These are phyloP conservation scores for Garrulus glandarius DNA, from an alignment of 2,797 vertebrate genomes.

Conservation along the genomic window DNA sequence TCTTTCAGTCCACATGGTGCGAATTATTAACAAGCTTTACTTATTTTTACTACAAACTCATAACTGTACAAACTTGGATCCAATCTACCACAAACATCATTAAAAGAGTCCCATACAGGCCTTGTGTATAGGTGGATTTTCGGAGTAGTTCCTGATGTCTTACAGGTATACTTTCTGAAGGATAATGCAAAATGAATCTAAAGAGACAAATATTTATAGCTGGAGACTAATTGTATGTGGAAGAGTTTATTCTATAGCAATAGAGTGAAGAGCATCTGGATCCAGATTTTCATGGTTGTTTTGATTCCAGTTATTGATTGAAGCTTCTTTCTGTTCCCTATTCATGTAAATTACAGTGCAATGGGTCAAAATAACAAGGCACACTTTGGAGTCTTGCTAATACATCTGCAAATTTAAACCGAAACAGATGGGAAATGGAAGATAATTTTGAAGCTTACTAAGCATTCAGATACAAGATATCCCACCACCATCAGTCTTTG, in stretches of 20 bases:
- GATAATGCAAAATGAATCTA: neutral
- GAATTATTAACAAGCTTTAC: slow-evolving; percentile 33
- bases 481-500: neutral
- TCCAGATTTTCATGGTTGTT: slow-evolving; percentile 11
- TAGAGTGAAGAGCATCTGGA: slow-evolving; percentile 10
- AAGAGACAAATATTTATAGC: neutral
- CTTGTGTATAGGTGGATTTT: neutral
- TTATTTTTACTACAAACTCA: neutral
- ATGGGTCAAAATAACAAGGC: slow-evolving; percentile 43
- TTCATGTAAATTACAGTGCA: slow-evolving; percentile 17
- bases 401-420: slow-evolving; percentile 46
- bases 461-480: slow-evolving; percentile 6
- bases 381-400: slow-evolving; percentile 12
- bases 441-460: slow-evolving; percentile 4
- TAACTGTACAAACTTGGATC: neutral
- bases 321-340: slow-evolving; percentile 21
- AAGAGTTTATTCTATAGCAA: neutral
- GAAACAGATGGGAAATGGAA: slow-evolving; percentile 36
- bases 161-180: neutral
- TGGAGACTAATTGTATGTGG: neutral
- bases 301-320: slow-evolving; percentile 15
- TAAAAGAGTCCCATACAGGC: neutral
- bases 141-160: neutral
- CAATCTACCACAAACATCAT: neutral
- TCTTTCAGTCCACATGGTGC: neutral